Conservation (phyloP, 2,888 invertebrate species). For the Morpho helenor region DNA sequence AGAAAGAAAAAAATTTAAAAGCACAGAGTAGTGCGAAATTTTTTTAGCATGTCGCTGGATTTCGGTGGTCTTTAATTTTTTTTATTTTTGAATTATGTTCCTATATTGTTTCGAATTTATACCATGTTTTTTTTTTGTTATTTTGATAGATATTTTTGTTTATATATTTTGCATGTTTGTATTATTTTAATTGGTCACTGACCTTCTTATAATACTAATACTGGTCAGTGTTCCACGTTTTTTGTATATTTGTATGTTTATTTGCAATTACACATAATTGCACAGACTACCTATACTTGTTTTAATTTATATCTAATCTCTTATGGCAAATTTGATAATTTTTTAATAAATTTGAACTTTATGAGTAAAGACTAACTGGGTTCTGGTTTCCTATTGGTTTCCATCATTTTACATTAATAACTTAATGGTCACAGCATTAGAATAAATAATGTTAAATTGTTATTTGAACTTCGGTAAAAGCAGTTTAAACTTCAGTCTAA, state of each 20-base stretch:
- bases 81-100: constrained; percentile 33
- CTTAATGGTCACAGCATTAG: too few relatives aligned
- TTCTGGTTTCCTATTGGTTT: too few relatives aligned
- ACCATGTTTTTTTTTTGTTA: constrained; percentile 38
- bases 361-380: too few relatives aligned
- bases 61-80: constrained; percentile 53
- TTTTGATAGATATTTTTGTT: constrained; percentile 36
- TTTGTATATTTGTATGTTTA: constrained; percentile 32
- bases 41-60: constrained; percentile 70
- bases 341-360: background rate
- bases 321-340: background rate
- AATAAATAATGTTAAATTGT: too few relatives aligned
- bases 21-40: constrained; percentile 74
- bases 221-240: constrained; percentile 27
- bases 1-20: constrained; percentile 56
- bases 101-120: constrained; percentile 23
- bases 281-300: constrained; percentile 6
- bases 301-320: background rate
- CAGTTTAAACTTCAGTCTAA: too few relatives aligned
- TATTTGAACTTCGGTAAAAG: too few relatives aligned
- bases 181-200: constrained; percentile 24
- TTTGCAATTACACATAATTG: constrained; percentile 21
- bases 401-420: too few relatives aligned
- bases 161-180: constrained; percentile 56
- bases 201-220: constrained; percentile 9